Percentiles rank a stretch among this genome's conserved stretches.
Conservation (phyloP, 2,797 vertebrate genomes). For the Gymnocypris eckloni region DNA sequence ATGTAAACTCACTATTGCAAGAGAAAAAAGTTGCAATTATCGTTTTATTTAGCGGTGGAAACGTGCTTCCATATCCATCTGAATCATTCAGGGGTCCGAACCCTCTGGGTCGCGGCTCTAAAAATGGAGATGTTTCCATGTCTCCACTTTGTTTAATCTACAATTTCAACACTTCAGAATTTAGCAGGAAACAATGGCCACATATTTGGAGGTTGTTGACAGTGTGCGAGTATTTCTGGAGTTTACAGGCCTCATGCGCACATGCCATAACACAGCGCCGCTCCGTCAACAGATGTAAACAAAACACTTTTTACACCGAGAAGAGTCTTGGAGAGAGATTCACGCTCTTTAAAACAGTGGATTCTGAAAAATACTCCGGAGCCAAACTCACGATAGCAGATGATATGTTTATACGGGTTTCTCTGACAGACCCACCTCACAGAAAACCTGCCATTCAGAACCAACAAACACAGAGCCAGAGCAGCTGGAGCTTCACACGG, state of each 20-base stretch:
- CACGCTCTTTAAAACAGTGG: constrained; percentile 74
- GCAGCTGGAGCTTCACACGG: constrained; percentile 73
- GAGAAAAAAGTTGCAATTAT: too few species aligned
- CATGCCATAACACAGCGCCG: constrained; percentile 80
- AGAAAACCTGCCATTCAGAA: constrained; percentile 75
- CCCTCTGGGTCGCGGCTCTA: constrained; percentile 42
- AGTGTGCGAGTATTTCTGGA: constrained; percentile 67
- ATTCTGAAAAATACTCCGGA: constrained; percentile 67
- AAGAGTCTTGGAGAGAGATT: constrained; percentile 74
- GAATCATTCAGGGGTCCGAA: constrained; percentile 4
- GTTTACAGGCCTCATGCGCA: constrained; percentile 74
- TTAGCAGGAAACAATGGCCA: constrained; percentile 68
- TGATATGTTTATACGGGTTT: constrained; percentile 75
- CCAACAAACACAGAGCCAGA: constrained; percentile 84
- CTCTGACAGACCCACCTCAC: constrained; percentile 74
- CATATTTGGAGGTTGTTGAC: constrained; percentile 69
- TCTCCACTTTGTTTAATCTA: constrained; percentile 61
- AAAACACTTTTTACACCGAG: constrained; percentile 69
- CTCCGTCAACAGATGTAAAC: constrained; percentile 78
- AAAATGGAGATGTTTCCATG: constrained; percentile 55
- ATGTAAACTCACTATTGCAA: too few species aligned
- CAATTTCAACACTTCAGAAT: constrained; percentile 61
- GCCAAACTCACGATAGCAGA: constrained; percentile 60
- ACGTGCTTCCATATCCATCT: neutral
- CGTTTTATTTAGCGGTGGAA: too few species aligned